Conservation (phyloP, 2,888 invertebrate species). For the Sabatieria punctata region DNA sequence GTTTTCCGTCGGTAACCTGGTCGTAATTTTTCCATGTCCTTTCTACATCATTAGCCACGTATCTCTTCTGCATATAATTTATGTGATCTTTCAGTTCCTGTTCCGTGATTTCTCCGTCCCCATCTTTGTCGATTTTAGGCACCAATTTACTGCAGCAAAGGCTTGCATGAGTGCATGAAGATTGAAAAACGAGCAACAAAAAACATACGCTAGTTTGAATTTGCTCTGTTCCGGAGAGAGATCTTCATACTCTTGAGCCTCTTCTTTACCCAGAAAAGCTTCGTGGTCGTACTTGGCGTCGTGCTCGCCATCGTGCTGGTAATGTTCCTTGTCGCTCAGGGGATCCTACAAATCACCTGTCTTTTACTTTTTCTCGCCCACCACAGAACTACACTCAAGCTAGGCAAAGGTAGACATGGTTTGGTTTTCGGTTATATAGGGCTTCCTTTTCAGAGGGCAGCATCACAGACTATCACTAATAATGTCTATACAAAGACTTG, state of each 20-base stretch:
- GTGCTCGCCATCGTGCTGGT: slow-evolving; percentile 29
- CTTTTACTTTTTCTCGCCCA: too few relatives aligned
- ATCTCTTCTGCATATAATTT: slow-evolving; percentile 72
- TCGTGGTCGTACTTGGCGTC: slow-evolving; percentile 85
- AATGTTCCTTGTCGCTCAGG: slow-evolving; percentile 5
- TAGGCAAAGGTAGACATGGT: too few relatives aligned
- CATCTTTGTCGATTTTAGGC: slow-evolving; percentile 74
- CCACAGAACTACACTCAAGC: too few relatives aligned
- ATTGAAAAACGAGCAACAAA: not conserved
- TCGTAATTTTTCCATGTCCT: slow-evolving; percentile 83
- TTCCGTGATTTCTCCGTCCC: slow-evolving; percentile 60
- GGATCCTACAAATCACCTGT: too few relatives aligned
- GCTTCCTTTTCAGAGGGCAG: too few relatives aligned
- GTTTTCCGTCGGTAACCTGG: slow-evolving; percentile 49
- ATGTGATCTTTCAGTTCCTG: slow-evolving; percentile 92
- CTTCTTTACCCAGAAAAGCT: slow-evolving; percentile 81
- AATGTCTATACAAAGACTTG: too few relatives aligned
- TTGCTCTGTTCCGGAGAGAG: slow-evolving; percentile 85
- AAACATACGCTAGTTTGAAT: slow-evolving; percentile 47
- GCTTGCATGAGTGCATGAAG: slow-evolving; percentile 2
- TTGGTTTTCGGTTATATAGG: too few relatives aligned
- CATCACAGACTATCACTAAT: too few relatives aligned
- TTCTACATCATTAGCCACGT: slow-evolving; percentile 77
- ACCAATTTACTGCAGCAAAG: slow-evolving; percentile 55
- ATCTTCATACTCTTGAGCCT: slow-evolving; percentile 77